phyloP scores from a whole-genome alignment of 2,888 invertebrate genomes.

The Folsomia manolachei region DNA sequence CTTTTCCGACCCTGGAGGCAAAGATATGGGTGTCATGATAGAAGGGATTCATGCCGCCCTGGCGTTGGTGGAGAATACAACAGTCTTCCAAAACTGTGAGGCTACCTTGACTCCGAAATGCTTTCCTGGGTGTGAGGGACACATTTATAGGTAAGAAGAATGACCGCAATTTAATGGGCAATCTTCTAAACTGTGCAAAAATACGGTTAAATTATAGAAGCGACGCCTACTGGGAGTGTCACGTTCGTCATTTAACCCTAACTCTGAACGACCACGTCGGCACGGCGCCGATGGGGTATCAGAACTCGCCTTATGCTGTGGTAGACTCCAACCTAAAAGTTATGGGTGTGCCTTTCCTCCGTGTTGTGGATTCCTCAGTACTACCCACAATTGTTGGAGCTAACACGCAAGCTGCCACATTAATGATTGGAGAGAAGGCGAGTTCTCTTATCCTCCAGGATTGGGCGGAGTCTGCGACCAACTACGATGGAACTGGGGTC shows the following conservation, averaged over 20 bases:
- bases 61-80: constrained; percentile 32
- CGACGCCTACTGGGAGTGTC: constrained; percentile 53
- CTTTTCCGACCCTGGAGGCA: constrained; percentile 24
- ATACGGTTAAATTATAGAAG: constrained; percentile 42
- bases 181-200: background rate
- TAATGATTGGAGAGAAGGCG: constrained; percentile 29
- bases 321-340: constrained; percentile 52
- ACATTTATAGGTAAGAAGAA: background rate
- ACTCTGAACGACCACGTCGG: constrained; percentile 50
- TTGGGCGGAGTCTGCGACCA: background rate
- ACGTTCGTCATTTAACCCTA: constrained; percentile 51
- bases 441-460: background rate
- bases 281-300: constrained; percentile 40
- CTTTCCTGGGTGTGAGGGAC: constrained; percentile 51
- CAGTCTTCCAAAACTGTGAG: constrained; percentile 22
- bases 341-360: constrained; percentile 22
- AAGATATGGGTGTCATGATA: constrained; percentile 27
- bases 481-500: background rate
- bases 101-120: constrained; percentile 21
- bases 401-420: constrained; percentile 29
- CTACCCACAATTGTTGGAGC: constrained; percentile 31
- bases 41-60: constrained; percentile 34
- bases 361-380: constrained; percentile 32
- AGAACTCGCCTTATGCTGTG: constrained; percentile 48
- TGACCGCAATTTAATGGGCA: background rate